Base-by-base conservation (phyloP, 2,888 invertebrate genomes). In the Baronia brevicornis region DNA sequence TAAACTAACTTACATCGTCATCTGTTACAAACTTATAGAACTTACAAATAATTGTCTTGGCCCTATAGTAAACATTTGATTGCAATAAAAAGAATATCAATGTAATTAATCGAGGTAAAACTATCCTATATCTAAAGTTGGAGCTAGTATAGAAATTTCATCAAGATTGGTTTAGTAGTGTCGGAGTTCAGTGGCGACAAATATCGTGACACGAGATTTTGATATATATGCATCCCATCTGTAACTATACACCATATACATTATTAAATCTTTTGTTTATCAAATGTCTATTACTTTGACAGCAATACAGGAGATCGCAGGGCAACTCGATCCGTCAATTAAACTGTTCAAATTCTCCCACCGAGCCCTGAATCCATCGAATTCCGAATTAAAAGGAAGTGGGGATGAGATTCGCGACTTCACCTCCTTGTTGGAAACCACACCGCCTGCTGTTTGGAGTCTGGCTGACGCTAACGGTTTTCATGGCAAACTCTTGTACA, bases 401-500 rank as follows among this genome's bases (percentile, higher is more conserved):
- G 85, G 82, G 9, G 72, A 82, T 28, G 68, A 57, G 14, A 73
- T 88, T 18, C 71, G 85, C 35, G 88, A 91, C 54, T 78, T 92
- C 31, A 88, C 88, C 15, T 62, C 71, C 5, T 60, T 90, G 19
- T 46, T 93, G 40, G 85, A 85, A 28, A 85, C 86, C 3, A 87
- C 88, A 0, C 60, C 89, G 0, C 66, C 86, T 0, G 74, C 86
- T 0, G 71, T 85, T 0, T 90, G 91, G 49, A 64, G 85, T 32
- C 61, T 87, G 20, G 80, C 86, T 4, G 84, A 88, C n/a, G 89
- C 86, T 33, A 72, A 87, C 1, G 88, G 88, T 31, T 92, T 93
- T 67, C 87, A 90, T 38, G 95, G 95, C 54, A 90, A 90, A 59
- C 80, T 98, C 9, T 86, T 98, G 32, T 98, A 97, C 65, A 97